A percentile compares a stretch with the other conserved stretches of the same genome.
Evolutionary conservation across 2,797 vertebrate genomes (phyloP).

Genomic region (Sebastes jordani): DNA sequence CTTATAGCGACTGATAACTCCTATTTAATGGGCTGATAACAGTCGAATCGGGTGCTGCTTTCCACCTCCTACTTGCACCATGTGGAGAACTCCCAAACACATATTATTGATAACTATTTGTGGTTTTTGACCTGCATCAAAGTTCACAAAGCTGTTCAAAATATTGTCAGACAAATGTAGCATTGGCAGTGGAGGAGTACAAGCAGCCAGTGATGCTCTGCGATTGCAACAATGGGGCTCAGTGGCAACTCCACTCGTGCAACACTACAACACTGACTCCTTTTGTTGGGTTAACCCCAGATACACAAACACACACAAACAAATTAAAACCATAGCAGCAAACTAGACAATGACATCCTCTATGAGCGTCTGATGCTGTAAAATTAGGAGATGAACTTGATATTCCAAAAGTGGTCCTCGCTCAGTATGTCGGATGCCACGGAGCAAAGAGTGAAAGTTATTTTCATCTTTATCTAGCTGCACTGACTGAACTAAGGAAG

Average conservation of each 20-base stretch:
- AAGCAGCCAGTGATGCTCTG: not conserved
- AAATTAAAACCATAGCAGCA: not conserved
- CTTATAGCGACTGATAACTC: too few species aligned
- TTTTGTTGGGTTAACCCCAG: constrained; percentile 10
- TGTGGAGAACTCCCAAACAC: constrained; percentile 10
- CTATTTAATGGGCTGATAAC: too few species aligned
- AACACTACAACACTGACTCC: constrained; percentile 36
- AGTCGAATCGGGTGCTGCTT: not conserved
- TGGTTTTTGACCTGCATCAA: not conserved
- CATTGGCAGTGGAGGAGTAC: not conserved
- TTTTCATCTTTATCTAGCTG: too few species aligned
- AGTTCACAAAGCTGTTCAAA: constrained; percentile 2
- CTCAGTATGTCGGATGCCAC: too few species aligned
- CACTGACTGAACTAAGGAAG: not conserved
- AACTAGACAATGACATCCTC: not conserved
- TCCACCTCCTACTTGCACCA: not conserved
- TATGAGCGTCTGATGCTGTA: not conserved
- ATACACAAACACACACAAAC: not conserved
- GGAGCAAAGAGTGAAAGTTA: too few species aligned
- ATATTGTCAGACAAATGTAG: not conserved
- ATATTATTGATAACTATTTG: not conserved
- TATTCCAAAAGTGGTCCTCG: not conserved
- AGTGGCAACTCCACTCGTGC: not conserved
- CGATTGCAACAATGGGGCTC: constrained; percentile 3
- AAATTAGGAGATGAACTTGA: not conserved